phyloP scores from a whole-genome alignment of 2,888 invertebrate genomes.

The Cistogaster globosa region DNA sequence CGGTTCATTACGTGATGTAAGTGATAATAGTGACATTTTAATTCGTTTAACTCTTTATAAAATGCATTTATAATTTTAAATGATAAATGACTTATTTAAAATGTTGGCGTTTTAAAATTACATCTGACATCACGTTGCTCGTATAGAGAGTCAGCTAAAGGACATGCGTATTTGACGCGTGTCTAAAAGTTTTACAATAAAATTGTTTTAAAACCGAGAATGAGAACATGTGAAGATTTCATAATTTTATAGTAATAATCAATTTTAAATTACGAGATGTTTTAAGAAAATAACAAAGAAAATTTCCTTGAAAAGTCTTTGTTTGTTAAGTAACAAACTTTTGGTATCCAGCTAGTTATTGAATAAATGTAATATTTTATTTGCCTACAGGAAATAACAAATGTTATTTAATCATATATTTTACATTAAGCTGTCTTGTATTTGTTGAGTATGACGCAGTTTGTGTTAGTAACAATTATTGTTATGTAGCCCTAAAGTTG shows the following conservation, averaged over 20 bases:
- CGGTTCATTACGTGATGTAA: background rate
- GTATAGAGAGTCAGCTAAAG: conserved; percentile 9
- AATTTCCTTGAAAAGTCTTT: too few relatives aligned
- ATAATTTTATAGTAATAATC: conserved; percentile 50
- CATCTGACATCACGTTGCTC: conserved; percentile 58
- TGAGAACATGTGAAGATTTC: conserved; percentile 64
- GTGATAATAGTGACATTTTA: background rate
- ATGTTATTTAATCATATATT: too few relatives aligned
- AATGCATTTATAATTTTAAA: background rate
- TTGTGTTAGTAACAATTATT: too few relatives aligned
- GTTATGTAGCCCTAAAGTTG: too few relatives aligned
- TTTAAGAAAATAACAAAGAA: too few relatives aligned
- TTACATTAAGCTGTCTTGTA: too few relatives aligned
- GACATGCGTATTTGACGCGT: conserved; percentile 62
- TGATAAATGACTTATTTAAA: conserved; percentile 27
- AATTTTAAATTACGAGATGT: conserved; percentile 16
- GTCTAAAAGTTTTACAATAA: conserved; percentile 39
- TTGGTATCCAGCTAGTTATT: too few relatives aligned
- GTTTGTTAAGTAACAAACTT: too few relatives aligned
- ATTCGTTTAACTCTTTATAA: conserved; percentile 9
- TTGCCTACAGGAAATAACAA: too few relatives aligned
- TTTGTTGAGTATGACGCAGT: too few relatives aligned
- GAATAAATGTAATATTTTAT: too few relatives aligned
- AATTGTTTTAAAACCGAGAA: conserved; percentile 10
- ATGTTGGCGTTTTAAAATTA: conserved; percentile 44